Evolutionary conservation across 2,797 vertebrate species (phyloP).

Genomic region (Acrossocheilus fasciatus): DNA sequence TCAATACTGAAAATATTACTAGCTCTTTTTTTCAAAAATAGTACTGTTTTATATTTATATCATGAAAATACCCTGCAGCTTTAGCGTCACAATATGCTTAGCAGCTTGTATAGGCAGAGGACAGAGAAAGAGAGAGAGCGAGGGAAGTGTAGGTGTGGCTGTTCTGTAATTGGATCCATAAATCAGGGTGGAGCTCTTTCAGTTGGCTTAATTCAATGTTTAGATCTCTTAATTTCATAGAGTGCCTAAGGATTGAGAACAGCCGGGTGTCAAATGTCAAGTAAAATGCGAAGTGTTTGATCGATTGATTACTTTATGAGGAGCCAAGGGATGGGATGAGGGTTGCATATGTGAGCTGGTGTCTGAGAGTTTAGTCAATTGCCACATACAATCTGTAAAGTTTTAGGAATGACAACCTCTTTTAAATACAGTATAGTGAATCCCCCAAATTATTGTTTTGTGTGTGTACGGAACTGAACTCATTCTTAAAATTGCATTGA

Average conservation of each 20-base stretch:
- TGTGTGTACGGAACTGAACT: not conserved
- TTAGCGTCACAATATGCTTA: not conserved
- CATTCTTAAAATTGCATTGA: not conserved
- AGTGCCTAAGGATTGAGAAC: constrained; percentile 67
- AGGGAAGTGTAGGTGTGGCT: not conserved
- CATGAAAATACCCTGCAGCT: not conserved
- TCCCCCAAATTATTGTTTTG: not conserved
- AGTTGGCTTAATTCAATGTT: constrained; percentile 47
- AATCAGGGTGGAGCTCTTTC: constrained; percentile 49
- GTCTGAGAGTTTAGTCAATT: not conserved
- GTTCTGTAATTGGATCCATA: constrained; percentile 44
- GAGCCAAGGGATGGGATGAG: constrained; percentile 5
- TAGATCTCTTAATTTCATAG: constrained; percentile 70
- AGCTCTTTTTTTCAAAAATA: no score
- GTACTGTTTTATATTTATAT: not conserved
- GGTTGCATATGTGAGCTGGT: not conserved
- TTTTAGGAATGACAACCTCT: not conserved
- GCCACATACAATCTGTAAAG: not conserved
- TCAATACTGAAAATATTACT: not conserved
- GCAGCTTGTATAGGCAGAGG: not conserved
- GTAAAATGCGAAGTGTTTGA: constrained; percentile 69
- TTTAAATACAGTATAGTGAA: not conserved
- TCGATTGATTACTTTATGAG: constrained; percentile 68
- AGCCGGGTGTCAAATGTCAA: constrained; percentile 70
- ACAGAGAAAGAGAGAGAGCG: not conserved